Percentiles rank a stretch among this genome's conserved stretches.
Conservation (phyloP, 2,797 vertebrate species). For the Schizothorax lantsangensis region DNA sequence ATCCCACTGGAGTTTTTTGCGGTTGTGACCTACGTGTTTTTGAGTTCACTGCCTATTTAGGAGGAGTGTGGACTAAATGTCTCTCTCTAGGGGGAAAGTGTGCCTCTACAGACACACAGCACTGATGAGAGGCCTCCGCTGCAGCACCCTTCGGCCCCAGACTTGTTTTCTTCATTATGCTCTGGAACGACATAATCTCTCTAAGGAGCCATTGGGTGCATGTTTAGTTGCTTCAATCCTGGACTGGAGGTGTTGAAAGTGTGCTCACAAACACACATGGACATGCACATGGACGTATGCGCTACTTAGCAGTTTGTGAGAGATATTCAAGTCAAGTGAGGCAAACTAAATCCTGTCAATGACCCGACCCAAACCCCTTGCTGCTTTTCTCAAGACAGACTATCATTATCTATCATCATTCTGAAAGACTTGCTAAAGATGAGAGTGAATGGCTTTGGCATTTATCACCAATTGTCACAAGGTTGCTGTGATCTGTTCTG, state of each 20-base stretch:
- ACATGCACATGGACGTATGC: neutral
- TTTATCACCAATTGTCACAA: constrained; percentile 16
- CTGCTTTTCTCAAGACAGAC: constrained; percentile 29
- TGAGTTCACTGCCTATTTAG: constrained; percentile 13
- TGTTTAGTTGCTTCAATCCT: constrained; percentile 27
- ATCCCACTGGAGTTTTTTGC: neutral
- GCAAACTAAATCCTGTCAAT: constrained; percentile 44
- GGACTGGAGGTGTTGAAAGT: constrained; percentile 17
- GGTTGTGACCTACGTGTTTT: neutral
- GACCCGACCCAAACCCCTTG: constrained; percentile 27
- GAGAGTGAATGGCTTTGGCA: constrained; percentile 21
- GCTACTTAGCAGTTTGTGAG: constrained; percentile 19
- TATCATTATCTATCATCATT: constrained; percentile 10
- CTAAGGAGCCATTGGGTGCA: constrained; percentile 10
- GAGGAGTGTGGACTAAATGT: constrained; percentile 27
- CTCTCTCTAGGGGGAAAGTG: constrained; percentile 30
- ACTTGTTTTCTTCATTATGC: constrained; percentile 34
- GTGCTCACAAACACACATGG: constrained; percentile 5
- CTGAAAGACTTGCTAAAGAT: neutral
- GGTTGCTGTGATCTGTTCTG: neutral
- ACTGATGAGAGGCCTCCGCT: constrained; percentile 24
- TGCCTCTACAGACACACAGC: constrained; percentile 12
- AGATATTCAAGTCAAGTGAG: constrained; percentile 50
- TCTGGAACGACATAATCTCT: constrained; percentile 38
- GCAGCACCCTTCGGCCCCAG: neutral